A percentile compares a stretch with the other conserved stretches of the same genome.
These are phyloP conservation scores for Anas platyrhynchos DNA, from an alignment of 2,113 vertebrate genomes.

Conservation along the genomic window DNA sequence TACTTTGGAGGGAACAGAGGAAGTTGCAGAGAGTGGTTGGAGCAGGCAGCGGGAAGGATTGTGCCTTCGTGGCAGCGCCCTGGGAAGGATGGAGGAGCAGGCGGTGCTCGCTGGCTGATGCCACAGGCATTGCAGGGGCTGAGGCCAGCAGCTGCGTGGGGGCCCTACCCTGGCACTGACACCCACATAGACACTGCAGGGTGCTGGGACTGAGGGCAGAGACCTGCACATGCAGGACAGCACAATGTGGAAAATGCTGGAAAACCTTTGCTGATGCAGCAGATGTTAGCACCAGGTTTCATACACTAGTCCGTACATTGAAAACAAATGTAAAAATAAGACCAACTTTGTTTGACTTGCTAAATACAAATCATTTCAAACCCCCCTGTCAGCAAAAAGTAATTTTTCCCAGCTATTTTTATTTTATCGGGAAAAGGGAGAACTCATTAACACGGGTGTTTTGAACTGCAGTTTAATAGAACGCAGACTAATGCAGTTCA, in stretches of 20 bases:
- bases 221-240: not conserved
- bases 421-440: not conserved
- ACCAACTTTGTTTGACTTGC: conserved; percentile 6
- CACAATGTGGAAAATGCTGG: not conserved
- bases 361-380: not conserved
- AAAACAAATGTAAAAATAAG: not conserved
- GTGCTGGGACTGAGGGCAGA: not conserved
- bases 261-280: not conserved
- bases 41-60: not conserved
- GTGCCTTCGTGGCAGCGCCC: conserved; percentile 48
- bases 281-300: not conserved
- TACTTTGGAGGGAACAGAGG: conserved; percentile 73
- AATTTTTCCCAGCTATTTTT: conserved; percentile 18
- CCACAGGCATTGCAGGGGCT: not conserved
- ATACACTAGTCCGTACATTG: not conserved
- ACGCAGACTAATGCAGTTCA: conserved; percentile 14
- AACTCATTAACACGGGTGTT: conserved; percentile 49
- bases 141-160: not conserved
- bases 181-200: not conserved
- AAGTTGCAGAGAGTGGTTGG: conserved; percentile 63
- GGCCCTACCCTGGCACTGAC: not conserved
- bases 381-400: not conserved
- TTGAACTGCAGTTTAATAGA: conserved; percentile 24
- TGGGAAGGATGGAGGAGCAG: conserved; percentile 44
- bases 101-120: not conserved